Base-by-base conservation (phyloP, 2,888 invertebrate genomes). In the Arctia plantaginis region DNA sequence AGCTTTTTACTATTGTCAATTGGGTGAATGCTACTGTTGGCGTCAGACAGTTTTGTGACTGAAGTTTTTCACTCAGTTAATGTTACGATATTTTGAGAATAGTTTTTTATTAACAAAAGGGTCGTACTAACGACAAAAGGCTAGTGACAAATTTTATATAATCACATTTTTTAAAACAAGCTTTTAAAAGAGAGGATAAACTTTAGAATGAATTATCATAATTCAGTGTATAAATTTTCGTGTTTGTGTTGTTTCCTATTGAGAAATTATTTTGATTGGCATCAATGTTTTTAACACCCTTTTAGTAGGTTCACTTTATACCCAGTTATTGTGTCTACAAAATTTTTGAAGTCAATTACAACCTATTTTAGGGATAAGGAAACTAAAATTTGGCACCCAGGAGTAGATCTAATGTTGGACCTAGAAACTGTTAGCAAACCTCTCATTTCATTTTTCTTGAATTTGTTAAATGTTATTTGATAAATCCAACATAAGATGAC, bases 21-120 rank as follows among this genome's bases (percentile, higher is more conserved):
- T 30, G 27, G 62, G 30, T 62, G 62, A 62, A 62, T 62, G 27
- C 27, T 27, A 59, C 59, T 59, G 62, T 62, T 62, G 62, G 62
- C 62, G 62, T 30, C 62, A 30, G 62, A 27, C 8, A 62, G 30
- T 62, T 62, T 62, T 62, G 30, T 30, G 18, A 62, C 62, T 30
- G 30, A 62, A 30, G 7, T 30, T 62, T 59, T 62, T 30, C 1
- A 18, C 30, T 62, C 0, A 27, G 59, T 62, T 62, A 0, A 30
- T 30, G 7, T 62, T 62, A 27, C 30, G 62, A 30, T 62, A n/a
- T 59, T 27, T 59, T 12, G 30, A 62, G 59, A 27, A 62, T 1
- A 30, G 0, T 62, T 30, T 27, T 12, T 55, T 55, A n/a, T 27
- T 6, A 30, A 62, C 30, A 62, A 62, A 27, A 59, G 3, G n/a